Evolutionary conservation across 2,888 invertebrate genomes (phyloP).

Genomic region (Melanophora roralis): DNA sequence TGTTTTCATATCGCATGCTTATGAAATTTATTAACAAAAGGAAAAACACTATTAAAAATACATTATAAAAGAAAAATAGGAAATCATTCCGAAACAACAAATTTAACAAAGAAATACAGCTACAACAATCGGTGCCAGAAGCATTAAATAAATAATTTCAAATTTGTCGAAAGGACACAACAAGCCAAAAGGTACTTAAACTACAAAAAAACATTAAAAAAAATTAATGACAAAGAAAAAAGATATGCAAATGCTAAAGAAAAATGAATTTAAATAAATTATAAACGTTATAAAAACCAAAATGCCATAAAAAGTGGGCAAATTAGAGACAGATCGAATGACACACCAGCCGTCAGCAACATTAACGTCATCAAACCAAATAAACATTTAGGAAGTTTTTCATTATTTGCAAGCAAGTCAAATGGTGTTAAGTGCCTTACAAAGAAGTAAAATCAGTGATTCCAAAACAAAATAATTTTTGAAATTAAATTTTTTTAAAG

Average conservation of each 20-base stretch:
- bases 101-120: neutral
- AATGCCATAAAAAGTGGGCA: neutral
- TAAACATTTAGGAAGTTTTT: conserved; percentile 16
- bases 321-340: neutral
- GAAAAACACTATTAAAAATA: neutral
- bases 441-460: too few species aligned
- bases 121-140: conserved; percentile 35
- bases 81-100: neutral
- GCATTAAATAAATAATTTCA: conserved; percentile 20
- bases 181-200: conserved; percentile 19
- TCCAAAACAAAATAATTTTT: too few species aligned
- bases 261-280: conserved; percentile 35
- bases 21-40: neutral
- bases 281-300: conserved; percentile 3
- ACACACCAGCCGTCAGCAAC: conserved; percentile 8
- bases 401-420: conserved; percentile 1
- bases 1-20: too few species aligned
- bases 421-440: neutral
- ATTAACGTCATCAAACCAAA: conserved; percentile 16
- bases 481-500: too few species aligned
- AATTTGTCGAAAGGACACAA: conserved; percentile 11
- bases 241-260: neutral
- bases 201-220: conserved; percentile 15
- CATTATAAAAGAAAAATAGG: neutral
- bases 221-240: neutral